Conservation (phyloP, 2,888 invertebrate species). For the Lepeophtheirus nordmannii region DNA sequence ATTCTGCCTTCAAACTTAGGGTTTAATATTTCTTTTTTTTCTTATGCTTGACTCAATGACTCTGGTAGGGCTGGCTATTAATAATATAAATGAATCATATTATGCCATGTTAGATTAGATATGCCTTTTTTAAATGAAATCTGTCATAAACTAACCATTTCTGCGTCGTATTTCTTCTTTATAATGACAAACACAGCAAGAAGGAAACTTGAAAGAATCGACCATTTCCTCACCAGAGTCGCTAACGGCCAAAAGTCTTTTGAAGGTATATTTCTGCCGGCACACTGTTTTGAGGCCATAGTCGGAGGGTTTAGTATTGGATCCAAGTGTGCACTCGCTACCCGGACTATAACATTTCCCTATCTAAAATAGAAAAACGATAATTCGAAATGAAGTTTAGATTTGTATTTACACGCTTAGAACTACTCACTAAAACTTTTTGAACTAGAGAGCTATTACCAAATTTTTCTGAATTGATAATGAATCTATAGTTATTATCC, state of each 20-base stretch:
- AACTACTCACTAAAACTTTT: background rate
- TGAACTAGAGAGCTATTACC: background rate
- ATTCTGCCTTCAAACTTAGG: too few species aligned
- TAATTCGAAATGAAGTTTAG: too few species aligned
- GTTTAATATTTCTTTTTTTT: too few species aligned
- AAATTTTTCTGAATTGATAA: constrained; percentile 1
- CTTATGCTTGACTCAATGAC: too few species aligned
- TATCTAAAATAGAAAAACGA: background rate
- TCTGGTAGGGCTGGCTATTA: too few species aligned
- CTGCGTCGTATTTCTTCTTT: background rate
- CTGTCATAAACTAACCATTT: too few species aligned
- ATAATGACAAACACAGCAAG: constrained; percentile 24
- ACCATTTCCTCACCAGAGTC: constrained; percentile 8
- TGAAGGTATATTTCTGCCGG: constrained; percentile 9
- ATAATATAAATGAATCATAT: too few species aligned
- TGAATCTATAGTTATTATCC: constrained; percentile 13
- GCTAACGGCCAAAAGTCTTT: constrained; percentile 10
- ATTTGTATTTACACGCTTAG: too few species aligned
- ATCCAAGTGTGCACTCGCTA: background rate
- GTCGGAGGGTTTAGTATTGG: constrained; percentile 9
- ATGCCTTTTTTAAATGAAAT: too few species aligned
- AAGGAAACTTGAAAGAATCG: constrained; percentile 14
- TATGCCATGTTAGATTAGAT: too few species aligned
- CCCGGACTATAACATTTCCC: constrained; percentile 3
- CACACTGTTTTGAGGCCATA: constrained; percentile 17